Conservation (phyloP, 2,888 invertebrate genomes). For the Gryllus longicercus region DNA sequence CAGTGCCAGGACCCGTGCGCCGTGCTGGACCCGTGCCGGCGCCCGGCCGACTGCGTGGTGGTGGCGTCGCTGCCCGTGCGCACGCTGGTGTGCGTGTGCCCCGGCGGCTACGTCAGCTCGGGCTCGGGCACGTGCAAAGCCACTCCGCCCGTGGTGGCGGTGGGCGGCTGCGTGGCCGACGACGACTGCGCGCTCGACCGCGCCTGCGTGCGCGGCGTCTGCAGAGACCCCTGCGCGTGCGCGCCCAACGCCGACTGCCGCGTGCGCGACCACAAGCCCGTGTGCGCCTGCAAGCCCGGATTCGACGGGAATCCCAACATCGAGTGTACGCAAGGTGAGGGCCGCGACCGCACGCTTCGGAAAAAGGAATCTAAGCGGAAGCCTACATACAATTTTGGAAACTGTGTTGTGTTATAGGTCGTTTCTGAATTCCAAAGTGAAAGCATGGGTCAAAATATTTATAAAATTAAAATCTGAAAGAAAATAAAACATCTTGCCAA, state of each 20-base stretch:
- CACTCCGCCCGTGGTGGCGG: constrained; percentile 59
- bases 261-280: constrained; percentile 79
- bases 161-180: constrained; percentile 70
- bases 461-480: too few relatives aligned
- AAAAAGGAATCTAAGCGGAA: too few relatives aligned
- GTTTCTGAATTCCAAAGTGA: too few relatives aligned
- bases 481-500: too few relatives aligned
- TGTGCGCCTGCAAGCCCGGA: constrained; percentile 79
- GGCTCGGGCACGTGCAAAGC: constrained; percentile 78
- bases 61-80: constrained; percentile 77
- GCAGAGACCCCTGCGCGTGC: constrained; percentile 80
- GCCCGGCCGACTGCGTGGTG: constrained; percentile 77
- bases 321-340: constrained; percentile 65
- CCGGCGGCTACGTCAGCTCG: constrained; percentile 80
- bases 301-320: constrained; percentile 82
- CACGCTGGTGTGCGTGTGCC: constrained; percentile 86
- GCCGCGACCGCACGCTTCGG: neutral
- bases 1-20: constrained; percentile 77
- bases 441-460: too few relatives aligned
- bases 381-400: too few relatives aligned
- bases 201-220: constrained; percentile 76
- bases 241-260: constrained; percentile 81
- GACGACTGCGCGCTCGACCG: constrained; percentile 73
- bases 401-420: too few relatives aligned
- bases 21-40: constrained; percentile 71